A percentile compares a stretch with the other conserved stretches of the same genome.
These are phyloP conservation scores for Buphagus erythrorhynchus DNA, from an alignment of 2,797 vertebrate genomes.

Conservation along the genomic window DNA sequence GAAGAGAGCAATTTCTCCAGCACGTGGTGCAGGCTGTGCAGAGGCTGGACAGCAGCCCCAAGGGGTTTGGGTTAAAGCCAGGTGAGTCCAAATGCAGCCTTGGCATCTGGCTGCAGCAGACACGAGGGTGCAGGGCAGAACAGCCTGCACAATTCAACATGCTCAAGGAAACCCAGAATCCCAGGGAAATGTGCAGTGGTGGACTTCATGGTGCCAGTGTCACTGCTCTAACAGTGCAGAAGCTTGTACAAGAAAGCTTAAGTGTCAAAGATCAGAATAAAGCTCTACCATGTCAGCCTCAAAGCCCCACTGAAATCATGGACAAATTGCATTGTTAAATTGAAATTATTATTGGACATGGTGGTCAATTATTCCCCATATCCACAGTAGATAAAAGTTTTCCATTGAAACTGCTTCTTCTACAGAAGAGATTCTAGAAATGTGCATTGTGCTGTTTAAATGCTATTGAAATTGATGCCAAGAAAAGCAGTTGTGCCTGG, in stretches of 20 bases:
- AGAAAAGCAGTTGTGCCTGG: background rate
- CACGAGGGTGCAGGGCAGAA: background rate
- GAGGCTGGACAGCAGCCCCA: background rate
- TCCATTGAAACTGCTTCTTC: background rate
- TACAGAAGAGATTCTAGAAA: background rate
- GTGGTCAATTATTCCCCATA: background rate
- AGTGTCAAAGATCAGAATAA: background rate
- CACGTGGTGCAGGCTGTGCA: background rate
- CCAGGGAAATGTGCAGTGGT: background rate
- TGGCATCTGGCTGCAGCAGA: background rate
- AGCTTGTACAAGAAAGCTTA: background rate
- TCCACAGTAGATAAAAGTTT: background rate
- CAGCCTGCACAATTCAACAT: background rate
- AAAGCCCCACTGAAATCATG: background rate
- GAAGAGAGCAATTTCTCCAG: too few relatives aligned
- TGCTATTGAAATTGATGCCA: constrained; percentile 10
- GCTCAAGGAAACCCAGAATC: background rate
- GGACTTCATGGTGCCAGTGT: background rate
- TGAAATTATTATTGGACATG: background rate
- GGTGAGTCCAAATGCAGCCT: background rate
- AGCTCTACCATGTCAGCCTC: background rate
- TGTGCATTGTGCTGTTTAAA: background rate
- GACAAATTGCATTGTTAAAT: background rate
- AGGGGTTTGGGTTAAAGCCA: background rate
- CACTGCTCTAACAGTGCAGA: background rate